Conservation (phyloP, 2,797 vertebrate genomes). For the Acanthurus leucopareius region DNA sequence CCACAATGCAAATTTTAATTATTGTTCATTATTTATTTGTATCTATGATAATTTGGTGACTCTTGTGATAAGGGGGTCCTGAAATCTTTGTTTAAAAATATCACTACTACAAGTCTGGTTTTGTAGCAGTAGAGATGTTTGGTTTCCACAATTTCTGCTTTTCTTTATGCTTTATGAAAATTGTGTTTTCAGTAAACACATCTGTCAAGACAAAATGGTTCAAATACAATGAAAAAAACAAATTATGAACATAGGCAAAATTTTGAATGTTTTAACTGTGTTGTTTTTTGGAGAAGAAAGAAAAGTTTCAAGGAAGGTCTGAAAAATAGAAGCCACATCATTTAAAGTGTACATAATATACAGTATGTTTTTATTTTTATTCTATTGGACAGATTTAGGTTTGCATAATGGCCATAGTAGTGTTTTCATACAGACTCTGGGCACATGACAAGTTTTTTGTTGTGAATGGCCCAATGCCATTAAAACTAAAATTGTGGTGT, state of each 20-base stretch:
- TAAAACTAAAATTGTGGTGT: not conserved
- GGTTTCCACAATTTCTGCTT: not conserved
- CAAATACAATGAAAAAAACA: too few species aligned
- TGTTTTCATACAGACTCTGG: conserved; percentile 66
- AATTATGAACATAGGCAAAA: not conserved
- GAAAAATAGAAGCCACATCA: not conserved
- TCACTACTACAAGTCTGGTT: too few species aligned
- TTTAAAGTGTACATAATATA: not conserved
- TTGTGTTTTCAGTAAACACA: too few species aligned
- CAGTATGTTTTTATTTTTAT: not conserved
- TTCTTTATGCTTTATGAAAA: not conserved
- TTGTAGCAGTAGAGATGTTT: not conserved
- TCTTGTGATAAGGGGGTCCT: too few species aligned
- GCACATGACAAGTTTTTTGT: conserved; percentile 15
- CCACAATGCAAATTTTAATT: not conserved
- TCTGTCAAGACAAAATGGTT: too few species aligned
- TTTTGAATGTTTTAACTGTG: not conserved
- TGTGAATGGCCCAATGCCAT: not conserved
- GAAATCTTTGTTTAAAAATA: too few species aligned
- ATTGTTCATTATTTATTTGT: not conserved
- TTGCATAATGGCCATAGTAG: conserved; percentile 42
- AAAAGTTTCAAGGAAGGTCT: not conserved
- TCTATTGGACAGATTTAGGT: not conserved
- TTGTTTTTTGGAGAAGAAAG: not conserved
- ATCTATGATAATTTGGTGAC: not conserved